A percentile compares a stretch with the other conserved stretches of the same genome.
These are phyloP conservation scores for Boloria selene DNA, from an alignment of 2,888 invertebrate species.

Conservation along the genomic window DNA sequence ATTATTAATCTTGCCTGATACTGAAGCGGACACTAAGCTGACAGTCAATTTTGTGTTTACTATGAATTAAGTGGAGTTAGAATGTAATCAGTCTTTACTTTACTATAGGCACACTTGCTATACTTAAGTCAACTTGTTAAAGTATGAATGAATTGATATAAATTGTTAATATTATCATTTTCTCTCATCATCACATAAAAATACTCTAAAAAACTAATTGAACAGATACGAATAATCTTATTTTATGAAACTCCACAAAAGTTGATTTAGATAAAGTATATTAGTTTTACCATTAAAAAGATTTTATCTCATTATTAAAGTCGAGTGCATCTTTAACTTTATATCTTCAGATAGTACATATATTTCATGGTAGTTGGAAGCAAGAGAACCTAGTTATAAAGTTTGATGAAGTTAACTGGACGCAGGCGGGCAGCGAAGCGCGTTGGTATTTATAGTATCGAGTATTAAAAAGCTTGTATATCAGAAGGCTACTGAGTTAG, in stretches of 20 bases:
- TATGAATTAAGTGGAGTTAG: neutral
- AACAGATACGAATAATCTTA: neutral
- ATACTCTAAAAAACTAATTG: too few species aligned
- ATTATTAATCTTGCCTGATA: neutral
- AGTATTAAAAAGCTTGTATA: neutral
- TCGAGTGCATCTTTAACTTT: neutral
- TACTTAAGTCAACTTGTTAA: too few species aligned
- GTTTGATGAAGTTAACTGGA: neutral
- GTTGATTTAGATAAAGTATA: too few species aligned
- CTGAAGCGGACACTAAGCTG: neutral
- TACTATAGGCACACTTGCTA: too few species aligned
- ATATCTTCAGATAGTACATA: neutral
- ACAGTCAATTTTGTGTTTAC: conserved; percentile 10
- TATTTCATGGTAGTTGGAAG: neutral
- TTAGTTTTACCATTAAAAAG: too few species aligned
- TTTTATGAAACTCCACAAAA: too few species aligned
- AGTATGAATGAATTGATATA: too few species aligned
- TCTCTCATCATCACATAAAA: too few species aligned
- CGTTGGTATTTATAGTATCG: neutral
- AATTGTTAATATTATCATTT: too few species aligned
- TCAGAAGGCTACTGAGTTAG: neutral
- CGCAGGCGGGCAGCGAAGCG: neutral
- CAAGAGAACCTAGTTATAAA: neutral
- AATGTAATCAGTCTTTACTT: neutral
- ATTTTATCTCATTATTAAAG: neutral